These are phyloP conservation scores for Synanthedon formicaeformis DNA, from an alignment of 2,888 invertebrate genomes.

Conservation along the genomic window DNA sequence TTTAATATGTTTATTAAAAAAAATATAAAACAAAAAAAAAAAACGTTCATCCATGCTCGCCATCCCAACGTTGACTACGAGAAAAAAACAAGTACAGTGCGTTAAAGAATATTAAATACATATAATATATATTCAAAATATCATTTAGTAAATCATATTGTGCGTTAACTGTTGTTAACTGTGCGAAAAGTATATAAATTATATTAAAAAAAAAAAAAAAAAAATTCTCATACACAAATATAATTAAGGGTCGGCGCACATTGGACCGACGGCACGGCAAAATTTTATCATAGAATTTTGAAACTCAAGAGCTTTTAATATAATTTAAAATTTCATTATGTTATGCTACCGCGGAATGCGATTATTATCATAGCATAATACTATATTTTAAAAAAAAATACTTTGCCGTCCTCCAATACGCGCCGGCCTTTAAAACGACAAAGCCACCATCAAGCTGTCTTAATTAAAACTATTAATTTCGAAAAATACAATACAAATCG, in stretches of 20 bases:
- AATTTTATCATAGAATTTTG: too few species aligned
- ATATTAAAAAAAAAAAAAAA: slow-evolving; percentile 13
- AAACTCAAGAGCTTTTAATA: too few species aligned
- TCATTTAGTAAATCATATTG: slow-evolving; percentile 16
- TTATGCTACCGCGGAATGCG: too few species aligned
- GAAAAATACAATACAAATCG: slow-evolving; percentile 43
- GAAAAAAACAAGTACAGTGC: slow-evolving; percentile 31
- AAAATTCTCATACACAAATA: slow-evolving; percentile 14
- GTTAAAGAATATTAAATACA: slow-evolving; percentile 49
- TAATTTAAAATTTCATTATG: too few species aligned
- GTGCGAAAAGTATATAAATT: slow-evolving; percentile 9
- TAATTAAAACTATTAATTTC: slow-evolving; percentile 35
- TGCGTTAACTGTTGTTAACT: slow-evolving; percentile 13
- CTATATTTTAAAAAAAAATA: too few species aligned
- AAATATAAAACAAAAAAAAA: slow-evolving; percentile 53
- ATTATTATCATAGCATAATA: too few species aligned
- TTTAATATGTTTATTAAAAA: slow-evolving; percentile 67
- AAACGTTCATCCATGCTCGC: slow-evolving; percentile 48
- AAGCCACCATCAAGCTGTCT: slow-evolving; percentile 24
- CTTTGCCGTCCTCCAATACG: too few species aligned
- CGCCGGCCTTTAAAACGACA: slow-evolving; percentile 6
- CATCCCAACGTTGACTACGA: slow-evolving; percentile 44
- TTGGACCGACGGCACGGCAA: too few species aligned
- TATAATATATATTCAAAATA: slow-evolving; percentile 34
- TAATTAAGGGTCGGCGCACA: too few species aligned